Evolutionary conservation across 2,113 vertebrate species (phyloP).

Genomic region (Lepus americanus): DNA sequence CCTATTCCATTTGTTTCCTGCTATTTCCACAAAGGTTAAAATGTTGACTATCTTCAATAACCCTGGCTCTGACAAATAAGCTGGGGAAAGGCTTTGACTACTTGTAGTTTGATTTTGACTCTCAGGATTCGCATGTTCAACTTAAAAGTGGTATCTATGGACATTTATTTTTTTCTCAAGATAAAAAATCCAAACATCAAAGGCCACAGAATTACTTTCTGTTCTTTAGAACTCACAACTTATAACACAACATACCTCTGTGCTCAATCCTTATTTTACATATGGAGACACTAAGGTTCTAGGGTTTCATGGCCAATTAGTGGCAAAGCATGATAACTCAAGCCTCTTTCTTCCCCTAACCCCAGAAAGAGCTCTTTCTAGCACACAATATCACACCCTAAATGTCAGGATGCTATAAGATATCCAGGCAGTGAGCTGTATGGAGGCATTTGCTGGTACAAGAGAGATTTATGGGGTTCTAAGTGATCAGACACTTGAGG

Average conservation of each 20-base stretch:
- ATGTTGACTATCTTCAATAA: conserved; percentile 42
- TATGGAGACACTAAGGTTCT: neutral
- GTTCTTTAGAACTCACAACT: conserved; percentile 49
- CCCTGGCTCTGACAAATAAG: conserved; percentile 69
- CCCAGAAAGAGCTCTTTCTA: neutral
- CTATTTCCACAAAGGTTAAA: conserved; percentile 71
- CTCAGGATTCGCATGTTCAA: conserved; percentile 60
- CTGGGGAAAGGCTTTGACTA: conserved; percentile 67
- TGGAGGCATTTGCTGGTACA: conserved; percentile 1
- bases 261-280: conserved; percentile 20
- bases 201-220: conserved; percentile 59
- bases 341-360: neutral
- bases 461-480: conserved; percentile 5
- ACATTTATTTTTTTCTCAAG: conserved; percentile 60
- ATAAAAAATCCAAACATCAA: conserved; percentile 60
- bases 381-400: neutral
- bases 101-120: conserved; percentile 70
- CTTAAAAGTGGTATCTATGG: conserved; percentile 54
- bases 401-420: conserved; percentile 44
- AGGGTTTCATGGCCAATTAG: neutral
- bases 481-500: neutral
- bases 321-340: neutral
- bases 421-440: neutral
- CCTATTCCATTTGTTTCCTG: conserved; percentile 39
- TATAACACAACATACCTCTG: neutral